Conservation (phyloP, 2,888 invertebrate genomes). For the Apodemia hepburni region DNA sequence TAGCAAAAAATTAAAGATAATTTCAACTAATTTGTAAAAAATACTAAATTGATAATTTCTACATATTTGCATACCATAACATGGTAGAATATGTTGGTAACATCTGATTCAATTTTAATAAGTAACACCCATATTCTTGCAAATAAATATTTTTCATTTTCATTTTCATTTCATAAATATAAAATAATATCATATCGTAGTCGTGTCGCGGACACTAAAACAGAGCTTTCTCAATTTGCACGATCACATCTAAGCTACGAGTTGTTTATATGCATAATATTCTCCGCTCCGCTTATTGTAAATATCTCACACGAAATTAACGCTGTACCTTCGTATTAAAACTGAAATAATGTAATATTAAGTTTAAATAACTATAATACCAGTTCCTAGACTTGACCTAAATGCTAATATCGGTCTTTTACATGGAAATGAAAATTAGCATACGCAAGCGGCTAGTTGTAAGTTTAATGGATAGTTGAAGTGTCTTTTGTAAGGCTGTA, state of each 20-base stretch:
- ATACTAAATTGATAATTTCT: too few species aligned
- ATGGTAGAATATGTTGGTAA: too few species aligned
- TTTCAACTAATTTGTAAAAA: too few species aligned
- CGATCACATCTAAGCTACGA: slow-evolving; percentile 66
- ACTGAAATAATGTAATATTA: slow-evolving; percentile 16
- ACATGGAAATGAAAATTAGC: slow-evolving; percentile 13
- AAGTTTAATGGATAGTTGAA: slow-evolving; percentile 1
- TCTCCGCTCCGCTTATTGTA: slow-evolving; percentile 27
- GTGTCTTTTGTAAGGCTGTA: slow-evolving; percentile 4
- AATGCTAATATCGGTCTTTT: slow-evolving; percentile 12
- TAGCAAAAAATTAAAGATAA: too few species aligned
- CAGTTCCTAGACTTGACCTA: slow-evolving; percentile 7
- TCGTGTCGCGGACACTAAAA: slow-evolving; percentile 39
- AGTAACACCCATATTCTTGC: too few species aligned
- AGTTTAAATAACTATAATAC: slow-evolving; percentile 7
- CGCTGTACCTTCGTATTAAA: slow-evolving; percentile 22
- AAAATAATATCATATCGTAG: slow-evolving; percentile 39
- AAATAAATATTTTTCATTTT: too few species aligned
- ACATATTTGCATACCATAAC: too few species aligned
- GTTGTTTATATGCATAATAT: slow-evolving; percentile 53
- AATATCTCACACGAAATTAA: slow-evolving; percentile 31
- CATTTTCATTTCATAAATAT: too few species aligned
- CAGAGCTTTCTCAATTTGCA: slow-evolving; percentile 34
- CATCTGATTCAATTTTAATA: too few species aligned
- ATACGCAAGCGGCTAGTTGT: background rate